Evolutionary conservation across 1,140 invertebrate species (phyloP).

Genomic region (Drosophila ogumai): DNA sequence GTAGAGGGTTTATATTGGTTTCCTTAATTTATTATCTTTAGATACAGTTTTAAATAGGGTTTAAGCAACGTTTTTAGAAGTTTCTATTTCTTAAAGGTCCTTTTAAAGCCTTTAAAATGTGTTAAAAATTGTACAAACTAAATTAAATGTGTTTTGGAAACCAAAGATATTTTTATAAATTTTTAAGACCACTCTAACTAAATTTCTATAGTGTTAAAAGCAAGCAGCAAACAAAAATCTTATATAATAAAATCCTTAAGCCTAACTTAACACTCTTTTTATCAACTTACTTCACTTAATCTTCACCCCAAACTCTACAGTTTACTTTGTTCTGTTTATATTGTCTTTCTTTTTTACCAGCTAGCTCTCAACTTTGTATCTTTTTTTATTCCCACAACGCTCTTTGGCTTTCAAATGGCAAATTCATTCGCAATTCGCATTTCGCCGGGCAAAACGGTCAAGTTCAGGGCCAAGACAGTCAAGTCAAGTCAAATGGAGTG

Average conservation of each 20-base stretch:
- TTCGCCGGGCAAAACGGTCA: constrained; percentile 52
- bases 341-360: constrained; percentile 3
- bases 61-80: neutral
- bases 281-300: constrained; percentile 5
- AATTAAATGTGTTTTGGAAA: neutral
- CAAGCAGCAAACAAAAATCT: neutral
- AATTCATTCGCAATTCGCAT: constrained; percentile 44
- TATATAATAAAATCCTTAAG: neutral
- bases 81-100: neutral
- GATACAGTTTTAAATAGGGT: too few species aligned
- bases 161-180: neutral
- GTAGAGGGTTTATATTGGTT: neutral
- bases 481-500: constrained; percentile 12
- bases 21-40: neutral
- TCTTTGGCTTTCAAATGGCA: constrained; percentile 34
- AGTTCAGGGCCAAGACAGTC: constrained; percentile 67
- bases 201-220: neutral
- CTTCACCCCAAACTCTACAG: neutral
- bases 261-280: neutral
- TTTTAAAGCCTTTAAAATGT: neutral
- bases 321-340: constrained; percentile 11
- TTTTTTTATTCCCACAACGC: constrained; percentile 20
- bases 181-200: neutral
- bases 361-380: constrained; percentile 15
- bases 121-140: neutral